Evolutionary conservation across 2,113 vertebrate genomes (phyloP).

Genomic region (Lepus americanus): DNA sequence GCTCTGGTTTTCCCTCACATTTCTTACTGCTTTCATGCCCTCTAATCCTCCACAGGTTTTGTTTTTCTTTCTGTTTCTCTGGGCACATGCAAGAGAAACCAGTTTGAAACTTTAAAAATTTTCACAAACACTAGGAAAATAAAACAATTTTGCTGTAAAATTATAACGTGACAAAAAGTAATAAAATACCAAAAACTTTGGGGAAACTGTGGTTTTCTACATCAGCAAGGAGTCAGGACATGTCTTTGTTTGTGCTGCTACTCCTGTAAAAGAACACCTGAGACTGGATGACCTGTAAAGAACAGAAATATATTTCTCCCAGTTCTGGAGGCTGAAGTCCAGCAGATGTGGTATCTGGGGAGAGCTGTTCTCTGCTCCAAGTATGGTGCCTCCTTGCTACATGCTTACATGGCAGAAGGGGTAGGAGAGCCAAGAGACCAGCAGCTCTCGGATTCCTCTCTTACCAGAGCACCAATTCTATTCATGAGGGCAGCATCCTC

Average conservation of each 20-base stretch:
- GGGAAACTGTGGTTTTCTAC: background rate
- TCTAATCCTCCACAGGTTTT: background rate
- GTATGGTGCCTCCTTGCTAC: background rate
- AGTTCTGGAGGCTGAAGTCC: background rate
- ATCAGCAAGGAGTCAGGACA: conserved; percentile 40
- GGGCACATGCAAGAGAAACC: background rate
- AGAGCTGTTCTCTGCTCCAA: background rate
- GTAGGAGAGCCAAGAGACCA: background rate
- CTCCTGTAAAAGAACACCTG: background rate
- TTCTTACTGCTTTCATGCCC: background rate
- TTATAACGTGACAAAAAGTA: conserved; percentile 33
- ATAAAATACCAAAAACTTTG: conserved; percentile 33
- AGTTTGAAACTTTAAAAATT: conserved; percentile 41
- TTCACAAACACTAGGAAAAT: conserved; percentile 20
- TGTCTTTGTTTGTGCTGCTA: background rate
- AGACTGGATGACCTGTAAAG: background rate
- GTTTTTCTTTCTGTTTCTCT: background rate
- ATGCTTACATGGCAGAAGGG: background rate
- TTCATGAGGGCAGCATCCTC: background rate
- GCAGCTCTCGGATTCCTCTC: background rate
- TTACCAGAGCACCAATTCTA: background rate
- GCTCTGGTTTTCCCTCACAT: background rate
- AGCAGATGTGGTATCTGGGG: background rate
- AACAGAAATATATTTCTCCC: background rate
- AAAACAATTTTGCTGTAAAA: conserved; percentile 64